Evolutionary conservation across 2,797 vertebrate genomes (phyloP), one percentile per base, ranked within the genome.

Genomic region (Sebastes nivosus): DNA sequence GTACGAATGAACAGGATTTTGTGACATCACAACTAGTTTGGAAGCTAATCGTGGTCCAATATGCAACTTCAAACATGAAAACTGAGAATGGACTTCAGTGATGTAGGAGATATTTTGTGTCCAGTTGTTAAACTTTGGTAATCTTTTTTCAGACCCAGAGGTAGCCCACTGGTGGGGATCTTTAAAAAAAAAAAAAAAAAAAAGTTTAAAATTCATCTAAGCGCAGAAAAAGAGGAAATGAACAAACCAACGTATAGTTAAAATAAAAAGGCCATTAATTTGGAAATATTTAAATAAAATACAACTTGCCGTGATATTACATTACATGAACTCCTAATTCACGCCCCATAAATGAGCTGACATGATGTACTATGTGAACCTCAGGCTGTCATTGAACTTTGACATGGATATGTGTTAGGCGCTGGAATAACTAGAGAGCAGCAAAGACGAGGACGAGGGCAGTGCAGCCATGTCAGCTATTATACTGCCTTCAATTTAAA

Each of bases 401-500:
- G 46, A 65, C 36, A 42, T 59, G 36, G 22, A 71, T 73, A 64
- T 36, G 4, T 74, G 52, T 75, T 14, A 25, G 4, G 36, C 1
- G 1, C 55, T 63, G 50, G 13, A 55, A 65, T 58, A 66, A 72
- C 30, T 20, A 34, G 20, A 14, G 50, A 67, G 32, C 2, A 67
- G 30, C 14, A 52, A 46, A 25, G 46, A 77, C 1, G 29, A 59
- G 32, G 55, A 77, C 7, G 25, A 54, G 36, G 13, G 27, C 68
- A 65, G 66, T 16, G 66, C n/a, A 75, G 76, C 82, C 22, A 6
- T 61, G 73, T 85, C 71, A 82, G 78, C 79, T 67, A 54, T 82
- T 80, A 77, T 61, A 30, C 64, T 74, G 70, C 68, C 72, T 84
- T 87, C 76, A 80, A 24, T 82, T 82, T 83, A 81, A 88, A 87